A percentile compares a stretch with the other conserved stretches of the same genome.
These are phyloP conservation scores for Stegodyphus dumicola DNA, from an alignment of 1,140 invertebrate species.

Conservation along the genomic window DNA sequence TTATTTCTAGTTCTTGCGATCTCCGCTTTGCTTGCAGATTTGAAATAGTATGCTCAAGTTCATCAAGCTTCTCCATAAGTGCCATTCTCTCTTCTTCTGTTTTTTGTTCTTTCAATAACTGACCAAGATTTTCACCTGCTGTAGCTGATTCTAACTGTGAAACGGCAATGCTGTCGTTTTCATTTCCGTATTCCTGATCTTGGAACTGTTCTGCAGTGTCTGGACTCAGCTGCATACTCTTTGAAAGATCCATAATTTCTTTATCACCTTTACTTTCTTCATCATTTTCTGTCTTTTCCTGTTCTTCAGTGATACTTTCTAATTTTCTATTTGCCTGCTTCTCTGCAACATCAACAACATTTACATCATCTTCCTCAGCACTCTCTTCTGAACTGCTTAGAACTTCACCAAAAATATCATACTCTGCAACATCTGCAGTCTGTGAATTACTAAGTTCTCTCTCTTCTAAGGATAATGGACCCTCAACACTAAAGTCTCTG, in stretches of 20 bases:
- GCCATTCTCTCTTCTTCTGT: slow-evolving; percentile 46
- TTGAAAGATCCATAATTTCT: slow-evolving; percentile 56
- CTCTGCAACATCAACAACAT: slow-evolving; percentile 24
- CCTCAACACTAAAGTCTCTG: slow-evolving; percentile 28
- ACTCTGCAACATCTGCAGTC: slow-evolving; percentile 71
- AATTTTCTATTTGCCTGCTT: slow-evolving; percentile 16
- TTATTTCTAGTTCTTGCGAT: slow-evolving; percentile 84
- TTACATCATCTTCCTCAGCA: slow-evolving; percentile 39
- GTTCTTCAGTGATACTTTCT: slow-evolving; percentile 44
- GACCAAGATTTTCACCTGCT: slow-evolving; percentile 42
- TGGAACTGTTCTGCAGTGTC: background rate
- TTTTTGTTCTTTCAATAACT: slow-evolving; percentile 59
- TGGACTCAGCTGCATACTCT: slow-evolving; percentile 58
- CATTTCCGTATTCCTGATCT: slow-evolving; percentile 34
- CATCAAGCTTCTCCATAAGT: slow-evolving; percentile 63
- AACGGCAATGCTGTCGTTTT: slow-evolving; percentile 44
- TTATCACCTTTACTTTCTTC: background rate
- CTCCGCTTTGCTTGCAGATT: slow-evolving; percentile 78
- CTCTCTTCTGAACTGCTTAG: slow-evolving; percentile 80
- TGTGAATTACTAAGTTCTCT: slow-evolving; percentile 62
- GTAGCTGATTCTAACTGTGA: slow-evolving; percentile 55
- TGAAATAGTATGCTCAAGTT: slow-evolving; percentile 72
- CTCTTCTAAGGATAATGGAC: slow-evolving; percentile 29
- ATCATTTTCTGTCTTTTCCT: slow-evolving; percentile 19
- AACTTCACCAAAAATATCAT: slow-evolving; percentile 89